Base-by-base conservation (phyloP, 2,113 vertebrate species). In the Cololabis saira region DNA sequence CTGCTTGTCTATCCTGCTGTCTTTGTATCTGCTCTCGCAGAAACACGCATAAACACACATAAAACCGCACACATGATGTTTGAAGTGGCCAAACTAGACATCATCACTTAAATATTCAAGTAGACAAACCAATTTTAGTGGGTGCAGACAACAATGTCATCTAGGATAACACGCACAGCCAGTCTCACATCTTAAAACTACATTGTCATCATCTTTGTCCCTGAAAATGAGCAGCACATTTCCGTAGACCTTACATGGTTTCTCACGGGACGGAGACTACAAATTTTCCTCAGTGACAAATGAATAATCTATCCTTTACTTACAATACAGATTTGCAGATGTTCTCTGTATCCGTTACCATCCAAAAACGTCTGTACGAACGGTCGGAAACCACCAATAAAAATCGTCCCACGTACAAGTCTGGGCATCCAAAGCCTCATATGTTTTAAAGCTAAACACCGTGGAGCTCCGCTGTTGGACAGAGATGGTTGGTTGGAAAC, bases 31-130 rank as follows among this genome's bases (percentile, higher is more conserved):
- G 67, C 48, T 73, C 67, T 67, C 63, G 61, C 68, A 60, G 61
- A 81, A 57, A 85, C 74, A 52, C 61, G 67, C 50, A 83, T 55
- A 80, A 75, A 84, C 61, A 68, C 76, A 66, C 47, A 78, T 44
- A 61, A 67, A 78, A 58, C 52, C 54, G 27, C 71, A 62, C 67
- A 66, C 49, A 66, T 21, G n/a, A 52, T 58, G 64, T 42, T 53
- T 14, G 42, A 52, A 52, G 24, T 13, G 48, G 70, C 61, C 51
- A 60, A 21, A 43, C 42, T 18, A 67, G 57, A 50, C 61, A 19
- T 44, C 41, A 64, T 76, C 53, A 45, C 44, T 53, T 8, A 56
- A 47, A 30, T 30, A 44, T 58, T 62, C 1, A 17, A 57, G 24
- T 7, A 44, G 53, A 73, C 65, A 43, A 61, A 54, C 8, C 4